Percentiles rank a stretch among this genome's conserved stretches.
These are phyloP conservation scores for Tribolium castaneum DNA, from an alignment of 1,140 invertebrate species.

Conservation along the genomic window DNA sequence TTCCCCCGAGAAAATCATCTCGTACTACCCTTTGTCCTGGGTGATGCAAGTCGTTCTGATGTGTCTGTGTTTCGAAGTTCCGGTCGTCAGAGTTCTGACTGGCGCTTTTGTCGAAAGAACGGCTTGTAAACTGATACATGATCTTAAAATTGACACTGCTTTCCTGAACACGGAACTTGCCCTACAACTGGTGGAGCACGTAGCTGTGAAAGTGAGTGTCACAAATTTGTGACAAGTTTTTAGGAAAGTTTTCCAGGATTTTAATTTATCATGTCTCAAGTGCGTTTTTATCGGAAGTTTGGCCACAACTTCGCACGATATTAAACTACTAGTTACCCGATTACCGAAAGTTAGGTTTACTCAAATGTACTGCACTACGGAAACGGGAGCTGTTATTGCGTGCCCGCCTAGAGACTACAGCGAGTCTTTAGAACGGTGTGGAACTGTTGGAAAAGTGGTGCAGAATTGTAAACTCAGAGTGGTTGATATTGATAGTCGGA, in stretches of 20 bases:
- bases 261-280: constrained; percentile 52
- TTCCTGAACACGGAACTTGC: constrained; percentile 52
- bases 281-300: constrained; percentile 50
- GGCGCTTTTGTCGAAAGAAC: constrained; percentile 50
- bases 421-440: constrained; percentile 39
- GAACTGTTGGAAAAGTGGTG: constrained; percentile 49
- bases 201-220: constrained; percentile 48
- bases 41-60: constrained; percentile 48
- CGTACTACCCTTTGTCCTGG: constrained; percentile 54
- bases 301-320: constrained; percentile 44
- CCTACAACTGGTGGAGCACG: constrained; percentile 42
- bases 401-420: constrained; percentile 22
- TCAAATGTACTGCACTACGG: constrained; percentile 48
- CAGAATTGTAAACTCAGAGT: constrained; percentile 52
- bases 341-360: constrained; percentile 50
- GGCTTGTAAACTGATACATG: constrained; percentile 54
- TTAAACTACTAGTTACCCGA: constrained; percentile 28
- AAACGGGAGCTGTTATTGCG: constrained; percentile 48
- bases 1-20: constrained; percentile 50
- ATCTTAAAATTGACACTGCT: constrained; percentile 52
- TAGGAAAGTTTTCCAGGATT: constrained; percentile 48
- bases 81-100: constrained; percentile 46
- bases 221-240: background rate
- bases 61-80: constrained; percentile 50
- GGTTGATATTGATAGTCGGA: constrained; percentile 46